These are phyloP conservation scores for Dynastes hyllus DNA, from an alignment of 2,888 invertebrate genomes.

Conservation along the genomic window DNA sequence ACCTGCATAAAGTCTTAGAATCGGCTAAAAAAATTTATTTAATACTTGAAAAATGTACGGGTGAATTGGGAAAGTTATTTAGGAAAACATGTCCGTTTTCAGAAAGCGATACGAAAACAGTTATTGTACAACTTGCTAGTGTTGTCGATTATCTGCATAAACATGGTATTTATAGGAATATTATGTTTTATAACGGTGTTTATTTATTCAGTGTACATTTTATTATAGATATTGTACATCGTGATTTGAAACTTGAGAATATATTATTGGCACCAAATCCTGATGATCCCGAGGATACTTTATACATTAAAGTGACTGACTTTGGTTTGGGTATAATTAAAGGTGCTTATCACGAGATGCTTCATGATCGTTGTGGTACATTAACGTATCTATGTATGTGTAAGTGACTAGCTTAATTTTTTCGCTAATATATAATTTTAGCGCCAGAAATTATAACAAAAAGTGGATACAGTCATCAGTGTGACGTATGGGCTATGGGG, in stretches of 20 bases:
- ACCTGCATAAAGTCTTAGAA: constrained; percentile 73
- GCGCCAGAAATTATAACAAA: constrained; percentile 75
- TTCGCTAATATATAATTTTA: constrained; percentile 55
- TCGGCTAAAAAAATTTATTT: constrained; percentile 74
- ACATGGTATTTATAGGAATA: constrained; percentile 64
- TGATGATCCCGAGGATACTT: constrained; percentile 68
- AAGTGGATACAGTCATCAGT: constrained; percentile 75
- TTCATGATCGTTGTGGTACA: constrained; percentile 75
- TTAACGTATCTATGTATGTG: constrained; percentile 73
- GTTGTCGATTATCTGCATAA: constrained; percentile 71
- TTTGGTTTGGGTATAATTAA: constrained; percentile 75
- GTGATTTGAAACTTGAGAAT: constrained; percentile 72
- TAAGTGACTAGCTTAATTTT: not conserved
- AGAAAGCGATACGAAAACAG: constrained; percentile 65
- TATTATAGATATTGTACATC: constrained; percentile 70
- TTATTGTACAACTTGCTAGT: constrained; percentile 66
- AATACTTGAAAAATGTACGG: constrained; percentile 73
- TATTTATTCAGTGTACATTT: constrained; percentile 29
- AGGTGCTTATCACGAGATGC: constrained; percentile 69
- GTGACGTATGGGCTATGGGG: constrained; percentile 77
- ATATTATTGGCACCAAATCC: constrained; percentile 73
- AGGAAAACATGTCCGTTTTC: constrained; percentile 65
- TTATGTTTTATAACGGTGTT: constrained; percentile 4
- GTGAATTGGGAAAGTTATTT: constrained; percentile 70
- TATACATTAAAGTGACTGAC: constrained; percentile 75